Conservation (phyloP, 1,140 invertebrate species). For the Diachasma alloeum region DNA sequence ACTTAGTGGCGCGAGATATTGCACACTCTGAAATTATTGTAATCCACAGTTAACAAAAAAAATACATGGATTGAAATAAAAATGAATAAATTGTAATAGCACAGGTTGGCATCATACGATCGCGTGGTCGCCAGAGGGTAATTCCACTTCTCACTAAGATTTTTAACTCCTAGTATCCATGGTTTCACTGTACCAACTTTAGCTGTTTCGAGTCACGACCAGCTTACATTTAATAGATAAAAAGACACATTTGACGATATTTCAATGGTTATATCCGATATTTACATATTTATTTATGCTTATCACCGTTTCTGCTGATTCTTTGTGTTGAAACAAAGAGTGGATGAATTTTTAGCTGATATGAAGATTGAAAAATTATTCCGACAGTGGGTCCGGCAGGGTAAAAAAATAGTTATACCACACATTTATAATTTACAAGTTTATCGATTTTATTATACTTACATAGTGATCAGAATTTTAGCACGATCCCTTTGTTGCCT, state of each 20-base stretch:
- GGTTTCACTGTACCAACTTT: not conserved
- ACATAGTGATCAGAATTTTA: too few relatives aligned
- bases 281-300: not conserved
- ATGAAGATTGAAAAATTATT: too few relatives aligned
- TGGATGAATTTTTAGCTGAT: not conserved
- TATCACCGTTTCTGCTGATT: not conserved
- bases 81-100: conserved; percentile 1
- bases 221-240: not conserved
- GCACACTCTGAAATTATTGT: conserved; percentile 15
- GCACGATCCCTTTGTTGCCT: too few relatives aligned
- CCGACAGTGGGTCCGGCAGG: too few relatives aligned
- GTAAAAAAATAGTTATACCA: too few relatives aligned
- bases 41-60: not conserved
- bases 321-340: not conserved
- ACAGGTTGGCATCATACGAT: not conserved
- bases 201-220: not conserved
- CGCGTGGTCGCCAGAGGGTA: conserved; percentile 7
- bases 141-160: not conserved
- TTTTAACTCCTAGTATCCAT: not conserved
- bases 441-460: too few relatives aligned
- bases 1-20: conserved; percentile 13
- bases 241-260: not conserved
- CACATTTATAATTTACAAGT: too few relatives aligned
- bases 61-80: not conserved
- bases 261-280: not conserved